These are phyloP conservation scores for Chaenodraco wilsoni DNA, from an alignment of 2,797 vertebrate species.

Conservation along the genomic window DNA sequence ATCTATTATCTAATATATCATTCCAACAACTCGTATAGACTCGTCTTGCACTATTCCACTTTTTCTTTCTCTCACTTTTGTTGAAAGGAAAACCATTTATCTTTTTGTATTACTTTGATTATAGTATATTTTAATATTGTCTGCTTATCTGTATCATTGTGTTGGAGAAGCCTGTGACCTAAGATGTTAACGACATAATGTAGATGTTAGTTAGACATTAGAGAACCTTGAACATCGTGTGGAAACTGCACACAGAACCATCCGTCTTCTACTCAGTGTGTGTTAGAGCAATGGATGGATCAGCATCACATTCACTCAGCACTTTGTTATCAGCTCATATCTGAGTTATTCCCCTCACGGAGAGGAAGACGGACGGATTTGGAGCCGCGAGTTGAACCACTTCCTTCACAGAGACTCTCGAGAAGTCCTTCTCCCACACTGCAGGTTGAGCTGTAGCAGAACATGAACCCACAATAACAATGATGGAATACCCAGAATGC, in stretches of 20 bases:
- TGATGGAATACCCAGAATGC: conserved; percentile 15
- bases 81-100: too few relatives aligned
- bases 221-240: not conserved
- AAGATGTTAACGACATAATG: too few relatives aligned
- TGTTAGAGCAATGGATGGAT: conserved; percentile 24
- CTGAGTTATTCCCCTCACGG: conserved; percentile 25
- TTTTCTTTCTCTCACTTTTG: too few relatives aligned
- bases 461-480: conserved; percentile 32
- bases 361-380: conserved; percentile 23
- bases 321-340: too few relatives aligned
- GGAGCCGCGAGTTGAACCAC: conserved; percentile 28
- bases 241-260: not conserved
- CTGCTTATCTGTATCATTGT: too few relatives aligned
- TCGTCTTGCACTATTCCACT: too few relatives aligned
- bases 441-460: conserved; percentile 29
- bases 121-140: too few relatives aligned
- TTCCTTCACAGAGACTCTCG: conserved; percentile 30
- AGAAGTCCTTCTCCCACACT: conserved; percentile 28
- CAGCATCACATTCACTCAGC: not conserved
- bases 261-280: not conserved
- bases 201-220: too few relatives aligned
- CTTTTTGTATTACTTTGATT: too few relatives aligned
- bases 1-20: too few relatives aligned
- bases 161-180: too few relatives aligned
- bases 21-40: too few relatives aligned